Evolutionary conservation across 2,797 vertebrate genomes (phyloP).

Genomic region (Xerus rutilus): DNA sequence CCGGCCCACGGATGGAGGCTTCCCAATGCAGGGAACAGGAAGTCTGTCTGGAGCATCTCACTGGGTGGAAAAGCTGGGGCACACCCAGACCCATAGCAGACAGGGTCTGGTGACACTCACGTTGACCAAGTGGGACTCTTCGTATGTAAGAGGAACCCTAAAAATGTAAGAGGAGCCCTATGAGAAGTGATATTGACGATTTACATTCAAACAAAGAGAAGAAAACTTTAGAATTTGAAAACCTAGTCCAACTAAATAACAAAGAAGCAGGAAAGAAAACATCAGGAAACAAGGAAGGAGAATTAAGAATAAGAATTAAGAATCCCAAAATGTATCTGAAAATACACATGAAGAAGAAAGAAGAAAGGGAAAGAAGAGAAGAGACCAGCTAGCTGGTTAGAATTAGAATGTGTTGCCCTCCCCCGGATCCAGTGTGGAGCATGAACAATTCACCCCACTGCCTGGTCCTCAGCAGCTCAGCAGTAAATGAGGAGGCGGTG

Average conservation of each 20-base stretch:
- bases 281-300: neutral
- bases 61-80: neutral
- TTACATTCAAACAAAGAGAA: neutral
- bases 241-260: neutral
- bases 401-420: neutral
- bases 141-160: neutral
- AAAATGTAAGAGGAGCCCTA: neutral
- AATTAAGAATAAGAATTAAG: neutral
- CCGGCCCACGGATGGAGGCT: neutral
- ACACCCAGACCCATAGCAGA: too few species aligned
- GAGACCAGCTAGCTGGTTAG: too few species aligned
- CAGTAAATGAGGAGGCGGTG: accelerated
- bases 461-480: neutral
- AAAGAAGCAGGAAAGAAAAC: neutral
- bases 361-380: neutral
- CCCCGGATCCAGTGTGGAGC: too few species aligned
- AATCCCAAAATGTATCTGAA: neutral
- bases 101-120: neutral
- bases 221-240: neutral
- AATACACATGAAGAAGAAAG: neutral
- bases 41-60: neutral
- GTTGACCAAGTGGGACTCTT: neutral
- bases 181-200: neutral
- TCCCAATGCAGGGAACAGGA: accelerated
- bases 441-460: neutral